Evolutionary conservation across 2,888 invertebrate genomes (phyloP), one percentile per base, ranked within the genome.

Genomic region (Ischnura elegans): DNA sequence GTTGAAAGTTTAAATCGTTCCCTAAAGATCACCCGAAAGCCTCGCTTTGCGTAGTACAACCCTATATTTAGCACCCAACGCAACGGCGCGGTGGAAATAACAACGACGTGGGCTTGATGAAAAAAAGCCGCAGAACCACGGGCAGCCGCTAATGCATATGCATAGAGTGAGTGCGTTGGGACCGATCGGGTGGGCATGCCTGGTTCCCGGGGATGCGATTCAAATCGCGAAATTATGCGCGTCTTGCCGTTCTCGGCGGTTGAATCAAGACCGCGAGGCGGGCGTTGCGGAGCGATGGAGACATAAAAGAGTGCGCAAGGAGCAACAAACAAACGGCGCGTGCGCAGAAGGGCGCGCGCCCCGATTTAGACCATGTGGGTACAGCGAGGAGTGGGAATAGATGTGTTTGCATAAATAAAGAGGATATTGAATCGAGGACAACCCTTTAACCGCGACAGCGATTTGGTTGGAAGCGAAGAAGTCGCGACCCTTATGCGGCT

Each of bases 221-320:
- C 25, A 76, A n/a, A 76, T 76, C 76, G 76, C 76, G 76, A 76
- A 36, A 76, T 76, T 76, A 76, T 76, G 29, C 76, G 76, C 76
- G 76, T 10, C 25, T 5, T 16, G 61, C 61, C n/a, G 25, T 25
- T 25, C 10, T 10, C n/a, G 36, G 76, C 36, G 76, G 76, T 13
- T 2, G 76, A 10, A 76, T 76, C 36, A 76, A 36, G 36, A 76
- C 76, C 76, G 29, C 36, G 29, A 76, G 36, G 76, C 61, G 61
- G 76, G 36, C 13, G 36, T 36, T 51, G 36, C 8, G 29, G 3
- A 13, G 76, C 8, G 6, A 36, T 8, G 0, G 76, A 36, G 76
- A 61, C n/a, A n/a, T 4, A 25, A 19, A n/a, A 51, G 19, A 51
- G 51, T 19, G 51, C 51, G 4, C 2, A 51, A 10, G 76, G 36